A percentile compares a stretch with the other conserved stretches of the same genome.
Conservation (phyloP, 30 jellyfish, hydroid and myxozoan genomes). For the Haliclystus octoradiatus region DNA sequence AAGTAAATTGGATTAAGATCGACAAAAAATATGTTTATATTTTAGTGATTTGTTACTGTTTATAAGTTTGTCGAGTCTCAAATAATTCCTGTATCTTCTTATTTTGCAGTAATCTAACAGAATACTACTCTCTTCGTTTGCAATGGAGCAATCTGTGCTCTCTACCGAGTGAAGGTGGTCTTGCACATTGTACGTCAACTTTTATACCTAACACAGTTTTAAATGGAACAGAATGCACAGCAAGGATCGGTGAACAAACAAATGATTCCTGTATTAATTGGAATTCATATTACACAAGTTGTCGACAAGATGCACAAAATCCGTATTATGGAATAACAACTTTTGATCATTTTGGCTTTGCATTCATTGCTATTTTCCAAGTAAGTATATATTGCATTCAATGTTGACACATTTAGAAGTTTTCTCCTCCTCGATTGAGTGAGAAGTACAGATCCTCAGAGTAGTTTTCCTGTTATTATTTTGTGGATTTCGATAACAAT, state of each 20-base stretch:
- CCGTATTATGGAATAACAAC: constrained; percentile 82
- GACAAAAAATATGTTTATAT: no score
- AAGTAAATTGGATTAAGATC: no score
- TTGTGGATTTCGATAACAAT: no score
- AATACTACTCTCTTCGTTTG: constrained; percentile 1
- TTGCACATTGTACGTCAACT: constrained; percentile 33
- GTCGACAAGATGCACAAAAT: constrained; percentile 60
- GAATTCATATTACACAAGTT: constrained; percentile 60
- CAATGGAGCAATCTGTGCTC: constrained; percentile 46
- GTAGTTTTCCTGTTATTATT: no score
- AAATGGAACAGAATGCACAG: constrained; percentile 26
- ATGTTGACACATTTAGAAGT: no score
- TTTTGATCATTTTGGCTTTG: constrained; percentile 76
- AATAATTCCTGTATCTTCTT: neutral
- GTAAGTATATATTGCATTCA: constrained; percentile 19
- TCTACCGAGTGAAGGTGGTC: constrained; percentile 59
- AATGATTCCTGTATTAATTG: constrained; percentile 63
- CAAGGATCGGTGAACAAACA: constrained; percentile 4
- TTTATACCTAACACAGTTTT: constrained; percentile 31
- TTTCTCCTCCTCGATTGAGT: no score
- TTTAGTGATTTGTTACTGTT: neutral
- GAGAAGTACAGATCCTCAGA: no score
- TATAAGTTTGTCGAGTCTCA: no score
- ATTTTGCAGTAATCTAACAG: constrained; percentile 36
- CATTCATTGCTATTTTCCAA: constrained; percentile 91